phyloP scores from a whole-genome alignment of 2,888 invertebrate genomes.

The Athrips mouffetella region DNA sequence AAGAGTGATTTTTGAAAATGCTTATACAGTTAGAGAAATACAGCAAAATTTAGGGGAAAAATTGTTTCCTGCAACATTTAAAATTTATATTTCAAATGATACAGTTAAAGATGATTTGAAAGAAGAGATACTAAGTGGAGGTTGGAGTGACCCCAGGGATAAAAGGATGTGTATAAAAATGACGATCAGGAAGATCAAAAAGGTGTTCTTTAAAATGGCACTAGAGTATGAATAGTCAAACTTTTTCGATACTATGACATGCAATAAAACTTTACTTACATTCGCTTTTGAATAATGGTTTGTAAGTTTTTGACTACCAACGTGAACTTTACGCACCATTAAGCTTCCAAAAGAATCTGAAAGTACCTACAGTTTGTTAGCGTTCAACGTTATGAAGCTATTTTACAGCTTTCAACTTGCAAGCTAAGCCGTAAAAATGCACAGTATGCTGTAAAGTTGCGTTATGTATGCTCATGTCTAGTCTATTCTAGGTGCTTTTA shows the following conservation, averaged over 20 bases:
- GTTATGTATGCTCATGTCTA: too few species aligned
- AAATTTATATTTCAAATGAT: slow-evolving; percentile 40
- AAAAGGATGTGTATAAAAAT: slow-evolving; percentile 43
- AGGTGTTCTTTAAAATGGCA: slow-evolving; percentile 38
- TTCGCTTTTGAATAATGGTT: too few species aligned
- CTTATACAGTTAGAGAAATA: neutral
- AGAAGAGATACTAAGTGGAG: slow-evolving; percentile 30
- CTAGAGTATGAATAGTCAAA: neutral
- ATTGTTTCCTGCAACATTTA: slow-evolving; percentile 41
- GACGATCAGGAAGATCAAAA: slow-evolving; percentile 43
- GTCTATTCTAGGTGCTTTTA: too few species aligned
- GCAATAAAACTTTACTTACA: neutral
- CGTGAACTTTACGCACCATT: too few species aligned
- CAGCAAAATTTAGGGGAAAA: neutral
- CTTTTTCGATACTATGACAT: neutral
- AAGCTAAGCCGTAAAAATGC: too few species aligned
- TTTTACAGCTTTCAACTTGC: too few species aligned
- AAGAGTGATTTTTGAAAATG: neutral
- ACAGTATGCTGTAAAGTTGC: too few species aligned
- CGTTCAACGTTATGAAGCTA: too few species aligned
- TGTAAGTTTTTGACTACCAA: too few species aligned
- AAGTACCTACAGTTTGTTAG: too few species aligned
- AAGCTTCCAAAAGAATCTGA: too few species aligned
- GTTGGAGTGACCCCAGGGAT: slow-evolving; percentile 50
- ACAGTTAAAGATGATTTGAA: slow-evolving; percentile 34